Percentiles rank a stretch among this genome's conserved stretches.
These are phyloP conservation scores for Epinephelus lanceolatus DNA, from an alignment of 2,113 vertebrate species.

Conservation along the genomic window DNA sequence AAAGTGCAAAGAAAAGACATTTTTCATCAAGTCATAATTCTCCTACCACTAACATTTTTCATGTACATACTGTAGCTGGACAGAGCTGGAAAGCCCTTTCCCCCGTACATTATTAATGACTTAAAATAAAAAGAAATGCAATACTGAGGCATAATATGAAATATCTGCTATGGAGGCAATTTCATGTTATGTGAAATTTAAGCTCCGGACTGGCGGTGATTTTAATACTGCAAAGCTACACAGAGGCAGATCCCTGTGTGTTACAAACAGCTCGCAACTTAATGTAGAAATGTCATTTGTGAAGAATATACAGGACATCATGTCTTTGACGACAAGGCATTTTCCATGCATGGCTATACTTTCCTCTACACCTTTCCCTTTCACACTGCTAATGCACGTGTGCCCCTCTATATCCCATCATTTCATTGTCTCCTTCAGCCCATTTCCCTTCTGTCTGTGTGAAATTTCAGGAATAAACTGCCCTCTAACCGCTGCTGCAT, in stretches of 20 bases:
- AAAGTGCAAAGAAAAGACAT: conserved; percentile 12
- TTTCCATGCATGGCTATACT: not conserved
- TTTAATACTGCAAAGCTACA: not conserved
- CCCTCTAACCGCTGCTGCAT: conserved; percentile 18
- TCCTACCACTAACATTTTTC: conserved; percentile 7
- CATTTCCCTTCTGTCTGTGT: conserved; percentile 24
- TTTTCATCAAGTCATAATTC: conserved; percentile 4
- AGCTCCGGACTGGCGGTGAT: not conserved
- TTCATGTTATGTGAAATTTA: conserved; percentile 4
- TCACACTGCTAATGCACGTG: not conserved
- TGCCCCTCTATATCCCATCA: not conserved
- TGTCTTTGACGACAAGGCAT: conserved; percentile 15
- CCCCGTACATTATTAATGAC: conserved; percentile 20
- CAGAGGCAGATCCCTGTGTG: not conserved
- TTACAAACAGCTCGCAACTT: not conserved
- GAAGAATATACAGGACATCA: conserved; percentile 12
- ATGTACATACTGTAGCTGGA: conserved; percentile 1
- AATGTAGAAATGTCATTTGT: conserved; percentile 25
- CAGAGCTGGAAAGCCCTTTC: conserved; percentile 1
- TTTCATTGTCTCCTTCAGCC: conserved; percentile 25
- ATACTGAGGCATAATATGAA: conserved; percentile 11
- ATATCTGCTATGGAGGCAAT: conserved; percentile 7
- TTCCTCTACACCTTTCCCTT: not conserved
- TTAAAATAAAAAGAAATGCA: conserved; percentile 22
- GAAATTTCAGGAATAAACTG: conserved; percentile 50